Percentiles rank a stretch among this genome's conserved stretches.
Conservation (phyloP, 2,113 vertebrate species). For the Seriola rivoliana region DNA sequence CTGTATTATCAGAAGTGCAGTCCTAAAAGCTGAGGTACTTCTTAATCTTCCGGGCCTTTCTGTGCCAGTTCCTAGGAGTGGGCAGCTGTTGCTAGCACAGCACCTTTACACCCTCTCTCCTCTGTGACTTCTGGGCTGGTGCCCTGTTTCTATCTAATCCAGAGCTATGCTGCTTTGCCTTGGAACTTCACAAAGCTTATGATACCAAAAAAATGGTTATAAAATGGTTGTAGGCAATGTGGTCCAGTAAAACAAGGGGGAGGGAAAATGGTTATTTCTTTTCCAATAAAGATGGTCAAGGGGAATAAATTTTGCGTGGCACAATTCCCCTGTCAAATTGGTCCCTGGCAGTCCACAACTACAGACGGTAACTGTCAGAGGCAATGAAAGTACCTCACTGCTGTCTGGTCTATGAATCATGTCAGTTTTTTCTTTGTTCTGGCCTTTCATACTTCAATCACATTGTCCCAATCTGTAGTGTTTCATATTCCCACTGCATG, state of each 20-base stretch:
- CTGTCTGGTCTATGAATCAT: slow-evolving; percentile 24
- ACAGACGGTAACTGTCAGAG: slow-evolving; percentile 19
- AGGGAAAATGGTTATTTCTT: slow-evolving; percentile 18
- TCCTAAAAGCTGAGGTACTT: slow-evolving; percentile 4
- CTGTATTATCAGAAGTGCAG: slow-evolving; percentile 8
- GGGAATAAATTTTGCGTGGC: slow-evolving; percentile 11
- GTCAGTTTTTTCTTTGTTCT: neutral
- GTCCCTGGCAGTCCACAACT: neutral
- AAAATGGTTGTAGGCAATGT: slow-evolving; percentile 41
- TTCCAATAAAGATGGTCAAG: slow-evolving; percentile 36
- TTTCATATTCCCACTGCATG: neutral
- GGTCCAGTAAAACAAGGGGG: slow-evolving; percentile 29
- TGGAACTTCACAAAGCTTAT: slow-evolving; percentile 32
- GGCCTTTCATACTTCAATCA: neutral
- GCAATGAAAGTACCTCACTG: neutral
- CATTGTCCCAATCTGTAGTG: neutral
- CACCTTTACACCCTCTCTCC: slow-evolving; percentile 39
- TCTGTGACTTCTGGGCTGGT: slow-evolving; percentile 30
- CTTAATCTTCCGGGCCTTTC: slow-evolving; percentile 40
- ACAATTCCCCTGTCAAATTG: slow-evolving; percentile 17
- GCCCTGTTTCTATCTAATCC: slow-evolving; percentile 55
- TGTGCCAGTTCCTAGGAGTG: slow-evolving; percentile 16
- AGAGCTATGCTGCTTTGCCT: slow-evolving; percentile 37
- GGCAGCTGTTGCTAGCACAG: slow-evolving; percentile 51
- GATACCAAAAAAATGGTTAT: slow-evolving; percentile 40